phyloP scores from a whole-genome alignment of 1,140 invertebrate genomes.

The Eupeodes corollae region DNA sequence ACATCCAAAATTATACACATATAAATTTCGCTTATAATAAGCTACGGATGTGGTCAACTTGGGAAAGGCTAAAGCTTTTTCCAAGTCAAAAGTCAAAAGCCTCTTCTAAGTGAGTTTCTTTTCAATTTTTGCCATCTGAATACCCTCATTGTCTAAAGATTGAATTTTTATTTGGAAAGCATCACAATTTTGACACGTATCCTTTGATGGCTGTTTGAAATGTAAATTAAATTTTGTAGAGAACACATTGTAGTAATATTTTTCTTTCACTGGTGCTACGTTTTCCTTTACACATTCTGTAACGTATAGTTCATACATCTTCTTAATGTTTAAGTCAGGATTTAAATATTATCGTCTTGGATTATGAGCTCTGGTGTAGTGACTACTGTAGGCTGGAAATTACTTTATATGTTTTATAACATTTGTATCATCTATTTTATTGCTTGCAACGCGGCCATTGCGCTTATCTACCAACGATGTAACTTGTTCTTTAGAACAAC shows the following conservation, averaged over 20 bases:
- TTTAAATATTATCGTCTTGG: constrained; percentile 7
- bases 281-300: constrained; percentile 4
- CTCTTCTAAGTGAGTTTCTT: constrained; percentile 1
- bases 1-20: too few relatives aligned
- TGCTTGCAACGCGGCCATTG: too few relatives aligned
- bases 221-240: constrained; percentile 6
- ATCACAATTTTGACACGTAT: too few relatives aligned
- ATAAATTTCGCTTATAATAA: constrained; percentile 3
- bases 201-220: too few relatives aligned
- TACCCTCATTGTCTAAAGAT: constrained; percentile 1
- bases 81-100: neutral
- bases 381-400: constrained; percentile 7
- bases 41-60: constrained; percentile 2
- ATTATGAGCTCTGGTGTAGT: too few relatives aligned
- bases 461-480: too few relatives aligned
- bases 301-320: constrained; percentile 5
- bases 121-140: constrained; percentile 2
- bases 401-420: constrained; percentile 6
- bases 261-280: neutral
- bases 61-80: constrained; percentile 2
- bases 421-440: too few relatives aligned
- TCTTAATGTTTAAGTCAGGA: constrained; percentile 5
- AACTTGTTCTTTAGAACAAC: too few relatives aligned
- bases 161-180: constrained; percentile 6
- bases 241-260: neutral